A percentile compares a stretch with the other conserved stretches of the same genome.
phyloP scores from a whole-genome alignment of 2,888 invertebrate species.

The Actias luna region DNA sequence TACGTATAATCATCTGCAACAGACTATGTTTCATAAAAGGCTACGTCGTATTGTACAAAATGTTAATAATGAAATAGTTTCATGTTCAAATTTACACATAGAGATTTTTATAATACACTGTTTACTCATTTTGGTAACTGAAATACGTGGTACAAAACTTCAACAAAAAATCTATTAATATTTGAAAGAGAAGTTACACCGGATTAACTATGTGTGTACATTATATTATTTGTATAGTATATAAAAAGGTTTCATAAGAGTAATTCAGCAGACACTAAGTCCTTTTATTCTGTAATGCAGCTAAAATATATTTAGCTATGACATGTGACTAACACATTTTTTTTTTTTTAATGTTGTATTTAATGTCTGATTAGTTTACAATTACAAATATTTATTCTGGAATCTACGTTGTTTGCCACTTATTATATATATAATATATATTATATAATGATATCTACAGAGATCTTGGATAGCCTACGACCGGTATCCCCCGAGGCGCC shows the following conservation, averaged over 20 bases:
- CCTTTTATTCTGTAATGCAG: too few species aligned
- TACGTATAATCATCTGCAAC: too few species aligned
- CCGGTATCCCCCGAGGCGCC: slow-evolving; percentile 92
- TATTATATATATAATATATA: slow-evolving; percentile 12
- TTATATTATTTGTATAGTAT: not conserved
- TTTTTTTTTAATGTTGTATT: too few species aligned
- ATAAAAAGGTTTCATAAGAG: not conserved
- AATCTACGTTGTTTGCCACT: not conserved
- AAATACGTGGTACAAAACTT: not conserved
- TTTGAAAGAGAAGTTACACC: not conserved
- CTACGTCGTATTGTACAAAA: not conserved
- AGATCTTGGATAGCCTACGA: slow-evolving; percentile 90
- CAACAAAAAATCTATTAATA: not conserved
- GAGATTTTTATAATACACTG: not conserved
- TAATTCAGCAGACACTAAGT: not conserved
- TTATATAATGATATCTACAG: slow-evolving; percentile 65
- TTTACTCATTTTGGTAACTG: not conserved
- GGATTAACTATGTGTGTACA: not conserved
- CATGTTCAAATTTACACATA: not conserved
- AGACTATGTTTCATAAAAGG: not conserved
- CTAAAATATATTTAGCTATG: too few species aligned
- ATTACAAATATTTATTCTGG: not conserved
- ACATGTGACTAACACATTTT: not conserved
- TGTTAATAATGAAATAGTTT: not conserved
- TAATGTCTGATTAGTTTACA: too few species aligned